Base-by-base conservation (phyloP, 2,888 invertebrate species). In the Thecocarcelia acutangulata region DNA sequence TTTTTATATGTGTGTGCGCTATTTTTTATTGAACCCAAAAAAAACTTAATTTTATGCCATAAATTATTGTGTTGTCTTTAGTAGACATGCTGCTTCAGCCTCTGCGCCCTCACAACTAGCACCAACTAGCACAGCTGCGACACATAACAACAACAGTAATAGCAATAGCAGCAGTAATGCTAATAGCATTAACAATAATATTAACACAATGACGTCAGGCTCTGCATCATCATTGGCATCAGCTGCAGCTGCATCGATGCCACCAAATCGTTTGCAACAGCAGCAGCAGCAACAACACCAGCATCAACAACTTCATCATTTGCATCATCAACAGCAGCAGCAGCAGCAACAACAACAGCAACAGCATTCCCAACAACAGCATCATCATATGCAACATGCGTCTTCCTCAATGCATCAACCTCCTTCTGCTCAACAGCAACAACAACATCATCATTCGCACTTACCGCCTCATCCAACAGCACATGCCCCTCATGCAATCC, bases 381-480 rank as follows among this genome's bases (percentile, higher is more conserved):
- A 84, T 81, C 83, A 86, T 85, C 86, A 88, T 72, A 73, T 84
- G 82, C 84, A 86, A 83, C 84, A 84, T 80, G 80, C 73, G 48
- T 66, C 82, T 69, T 83, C 81, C 80, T 68, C 85, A 76, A 72
- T 83, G 78, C 85, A 85, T 52, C 86, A 86, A 58, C 73, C 70
- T 58, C 50, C 69, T 70, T 21, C 76, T 11, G 1, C 61, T 52
- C 37, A 52, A 12, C 69, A 15, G n/a, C 86, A 85, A 42, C 86
- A 84, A 44, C 82, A 79, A 50, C 84, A 84, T 58, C 85, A 82
- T 54, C 84, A 83, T 15, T 80, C 82, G 68, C 84, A 83, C 59
- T 84, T 86, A 80, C 82, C 85, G 40, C 84, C 82, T 83, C 85
- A 86, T 84, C 15, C 84, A 82, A 69, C 80, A 68, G 80, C 84